Percentiles rank a stretch among this genome's conserved stretches.
These are phyloP conservation scores for Holothuria leucospilota DNA, from an alignment of 53 echinoderm and acorn worm species.

Conservation along the genomic window DNA sequence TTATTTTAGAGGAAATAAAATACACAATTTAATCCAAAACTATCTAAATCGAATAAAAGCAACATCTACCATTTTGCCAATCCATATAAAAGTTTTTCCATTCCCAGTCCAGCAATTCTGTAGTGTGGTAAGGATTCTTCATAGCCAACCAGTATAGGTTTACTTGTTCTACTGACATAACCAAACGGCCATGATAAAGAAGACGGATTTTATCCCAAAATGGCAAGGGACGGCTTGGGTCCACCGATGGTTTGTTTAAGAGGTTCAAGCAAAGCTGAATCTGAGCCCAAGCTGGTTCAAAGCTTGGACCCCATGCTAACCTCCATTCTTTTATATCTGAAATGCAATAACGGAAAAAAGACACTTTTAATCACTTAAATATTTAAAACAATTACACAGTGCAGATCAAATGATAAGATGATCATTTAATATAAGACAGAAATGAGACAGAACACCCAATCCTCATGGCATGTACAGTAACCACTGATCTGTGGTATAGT, in stretches of 20 bases:
- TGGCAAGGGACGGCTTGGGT: slow-evolving; percentile 90
- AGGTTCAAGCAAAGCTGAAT: slow-evolving; percentile 77
- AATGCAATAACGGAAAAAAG: background rate
- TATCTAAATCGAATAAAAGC: too few species aligned
- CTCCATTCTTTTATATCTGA: slow-evolving; percentile 89
- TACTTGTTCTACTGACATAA: slow-evolving; percentile 80
- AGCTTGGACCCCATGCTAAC: slow-evolving; percentile 88
- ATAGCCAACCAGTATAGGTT: slow-evolving; percentile 94
- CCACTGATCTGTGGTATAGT: too few species aligned
- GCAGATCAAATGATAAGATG: too few species aligned
- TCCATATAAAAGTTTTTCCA: slow-evolving; percentile 91
- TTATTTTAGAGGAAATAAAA: background rate
- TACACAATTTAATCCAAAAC: background rate
- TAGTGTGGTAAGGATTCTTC: slow-evolving; percentile 87
- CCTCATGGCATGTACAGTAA: too few species aligned
- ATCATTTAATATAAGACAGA: too few species aligned
- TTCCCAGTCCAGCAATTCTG: slow-evolving; percentile 92
- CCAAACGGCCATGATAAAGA: slow-evolving; percentile 87
- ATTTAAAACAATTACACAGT: too few species aligned
- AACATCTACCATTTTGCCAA: slow-evolving; percentile 89
- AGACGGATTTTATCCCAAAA: slow-evolving; percentile 98
- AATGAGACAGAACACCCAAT: too few species aligned
- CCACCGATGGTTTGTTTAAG: slow-evolving; percentile 91
- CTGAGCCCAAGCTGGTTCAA: slow-evolving; percentile 91
- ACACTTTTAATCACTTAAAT: too few species aligned